Evolutionary conservation across 1,140 invertebrate genomes (phyloP), one percentile per base, ranked within the genome.

Genomic region (Ceratoteleas bidentatus): DNA sequence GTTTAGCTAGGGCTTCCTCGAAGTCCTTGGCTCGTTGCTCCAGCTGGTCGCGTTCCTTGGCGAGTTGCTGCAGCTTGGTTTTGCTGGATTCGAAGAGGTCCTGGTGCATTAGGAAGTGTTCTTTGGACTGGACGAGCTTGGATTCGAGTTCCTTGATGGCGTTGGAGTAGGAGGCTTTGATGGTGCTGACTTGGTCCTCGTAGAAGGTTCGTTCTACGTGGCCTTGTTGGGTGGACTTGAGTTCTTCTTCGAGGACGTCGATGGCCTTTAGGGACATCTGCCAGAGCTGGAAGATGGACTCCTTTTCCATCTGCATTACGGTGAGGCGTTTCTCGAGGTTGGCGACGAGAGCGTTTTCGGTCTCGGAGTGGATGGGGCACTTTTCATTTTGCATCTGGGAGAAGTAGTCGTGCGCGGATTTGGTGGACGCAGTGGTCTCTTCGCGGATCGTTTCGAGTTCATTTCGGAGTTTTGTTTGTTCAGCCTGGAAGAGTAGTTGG

Each of bases 231-330:
- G 91, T 91, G n/a, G 88, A 88, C 89, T 91, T 92, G 0, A 94
- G 74, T 85, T 93, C 93, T 14, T 91, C 90, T 64, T 94, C 93
- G 4, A 94, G 86, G 33, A 89, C 89, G 49, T 93, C 92, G 38
- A 93, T 91, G 0, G 92, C 92, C 87, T 93, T 93, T 64, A 94
- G 90, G 3, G 93, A 91, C 38, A 92, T 93, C 85, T 93, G 92
- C 93, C 93, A 94, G 33, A 94, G 68, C n/a, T 93, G 91, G 50
- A 91, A 89, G 8, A 93, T 86, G 0, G 93, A 93, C 47, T 93
- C 93, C 77, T 93, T 92, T 87, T 94, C 93, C 90, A 87, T 86
- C 75, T 90, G 88, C 40, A 91, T 60, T 0, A 88, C 60, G 0
- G 57, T 16, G 0, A 91, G 81, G 9, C 86, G 85, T 61, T 91